Percentiles rank a stretch among this genome's conserved stretches.
Evolutionary conservation across 2,888 invertebrate species (phyloP).

Genomic region (Xestia sexstrigata): DNA sequence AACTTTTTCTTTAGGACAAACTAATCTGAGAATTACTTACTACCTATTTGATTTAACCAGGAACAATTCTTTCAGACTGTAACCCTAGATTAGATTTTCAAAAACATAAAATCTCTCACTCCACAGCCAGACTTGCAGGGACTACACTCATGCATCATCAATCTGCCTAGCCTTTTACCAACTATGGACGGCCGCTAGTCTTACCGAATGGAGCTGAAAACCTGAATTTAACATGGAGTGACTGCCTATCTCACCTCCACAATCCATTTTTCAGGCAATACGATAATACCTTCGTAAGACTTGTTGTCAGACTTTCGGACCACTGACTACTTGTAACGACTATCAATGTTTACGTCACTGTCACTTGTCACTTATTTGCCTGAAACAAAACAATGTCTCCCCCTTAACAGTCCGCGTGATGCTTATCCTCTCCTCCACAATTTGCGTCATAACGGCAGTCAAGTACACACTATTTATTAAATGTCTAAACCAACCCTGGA

Average conservation of each 20-base stretch:
- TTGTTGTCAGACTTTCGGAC: background rate
- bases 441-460: conserved; percentile 68
- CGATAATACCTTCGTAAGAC: background rate
- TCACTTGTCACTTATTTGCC: background rate
- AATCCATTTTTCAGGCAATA: background rate
- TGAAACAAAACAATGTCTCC: background rate
- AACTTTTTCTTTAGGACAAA: background rate
- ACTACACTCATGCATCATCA: background rate
- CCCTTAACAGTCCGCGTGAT: conserved; percentile 47
- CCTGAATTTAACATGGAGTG: background rate
- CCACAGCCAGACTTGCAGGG: background rate
- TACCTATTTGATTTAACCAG: too few relatives aligned
- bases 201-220: too few relatives aligned
- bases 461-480: conserved; percentile 53
- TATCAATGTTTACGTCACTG: background rate
- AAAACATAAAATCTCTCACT: background rate
- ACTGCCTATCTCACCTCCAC: background rate
- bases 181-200: background rate
- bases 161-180: background rate
- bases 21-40: too few relatives aligned
- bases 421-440: conserved; percentile 14
- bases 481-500: conserved; percentile 4
- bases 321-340: background rate
- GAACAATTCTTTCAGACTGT: too few relatives aligned
- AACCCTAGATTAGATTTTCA: background rate